phyloP scores from a whole-genome alignment of 2,888 invertebrate species.

The Minunthozetes semirufus region DNA sequence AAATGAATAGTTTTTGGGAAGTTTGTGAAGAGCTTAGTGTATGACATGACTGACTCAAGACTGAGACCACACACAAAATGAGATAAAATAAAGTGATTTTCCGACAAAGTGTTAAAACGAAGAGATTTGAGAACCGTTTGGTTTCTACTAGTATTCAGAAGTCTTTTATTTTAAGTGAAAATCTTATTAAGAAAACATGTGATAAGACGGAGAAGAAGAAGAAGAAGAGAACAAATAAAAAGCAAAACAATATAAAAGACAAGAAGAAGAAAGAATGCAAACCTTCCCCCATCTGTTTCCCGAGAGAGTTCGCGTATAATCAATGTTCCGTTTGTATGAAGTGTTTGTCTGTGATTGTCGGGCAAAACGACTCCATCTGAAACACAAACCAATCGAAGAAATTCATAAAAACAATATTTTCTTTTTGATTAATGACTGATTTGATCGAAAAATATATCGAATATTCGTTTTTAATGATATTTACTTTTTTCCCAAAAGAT shows the following conservation, averaged over 20 bases:
- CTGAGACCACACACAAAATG: slow-evolving; percentile 3
- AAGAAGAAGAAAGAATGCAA: not conserved
- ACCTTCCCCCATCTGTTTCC: slow-evolving; percentile 71
- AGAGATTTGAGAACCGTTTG: not conserved
- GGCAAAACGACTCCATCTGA: slow-evolving; percentile 75
- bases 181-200: slow-evolving; percentile 1
- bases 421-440: not conserved
- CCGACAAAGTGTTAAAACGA: not conserved
- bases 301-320: slow-evolving; percentile 76
- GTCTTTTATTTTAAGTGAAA: slow-evolving; percentile 3
- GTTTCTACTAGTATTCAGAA: not conserved
- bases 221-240: not conserved
- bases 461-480: not conserved
- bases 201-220: not conserved
- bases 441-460: not conserved
- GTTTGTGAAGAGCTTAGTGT: not conserved
- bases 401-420: not conserved
- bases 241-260: not conserved
- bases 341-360: slow-evolving; percentile 74
- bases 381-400: not conserved
- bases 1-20: not conserved
- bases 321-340: slow-evolving; percentile 76
- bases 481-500: slow-evolving; percentile 89
- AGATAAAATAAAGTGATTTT: slow-evolving; percentile 21
- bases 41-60: not conserved